These are phyloP conservation scores for Periophthalmodon schlosseri DNA, from an alignment of 2,113 vertebrate genomes.

Conservation along the genomic window DNA sequence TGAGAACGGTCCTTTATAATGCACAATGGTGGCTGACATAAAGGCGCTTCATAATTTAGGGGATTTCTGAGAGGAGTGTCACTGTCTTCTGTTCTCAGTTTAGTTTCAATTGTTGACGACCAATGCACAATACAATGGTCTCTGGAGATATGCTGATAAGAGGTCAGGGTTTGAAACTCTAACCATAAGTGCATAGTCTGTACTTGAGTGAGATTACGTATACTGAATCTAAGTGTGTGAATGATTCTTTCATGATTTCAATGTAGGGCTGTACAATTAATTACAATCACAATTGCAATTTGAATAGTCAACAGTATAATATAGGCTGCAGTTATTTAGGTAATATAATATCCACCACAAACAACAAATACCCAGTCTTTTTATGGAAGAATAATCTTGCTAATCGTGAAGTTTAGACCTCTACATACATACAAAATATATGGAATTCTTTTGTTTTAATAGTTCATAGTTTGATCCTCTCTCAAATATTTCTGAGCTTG, in stretches of 20 bases:
- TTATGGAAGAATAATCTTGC: neutral
- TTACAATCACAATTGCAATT: neutral
- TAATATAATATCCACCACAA: neutral
- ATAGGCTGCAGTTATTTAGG: neutral
- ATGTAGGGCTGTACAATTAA: neutral
- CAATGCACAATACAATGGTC: slow-evolving; percentile 51
- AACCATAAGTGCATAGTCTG: slow-evolving; percentile 50
- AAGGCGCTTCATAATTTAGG: slow-evolving; percentile 31
- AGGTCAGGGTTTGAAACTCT: slow-evolving; percentile 62
- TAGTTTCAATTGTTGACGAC: slow-evolving; percentile 48
- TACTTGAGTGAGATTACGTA: slow-evolving; percentile 28
- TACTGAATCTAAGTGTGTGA: slow-evolving; percentile 26
- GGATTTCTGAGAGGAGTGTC: slow-evolving; percentile 30
- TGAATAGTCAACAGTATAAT: neutral
- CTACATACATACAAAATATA: neutral
- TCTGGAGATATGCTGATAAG: slow-evolving; percentile 55
- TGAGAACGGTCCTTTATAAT: neutral
- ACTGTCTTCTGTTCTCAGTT: slow-evolving; percentile 50
- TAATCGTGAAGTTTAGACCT: neutral
- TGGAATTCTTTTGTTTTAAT: too few species aligned
- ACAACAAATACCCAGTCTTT: neutral
- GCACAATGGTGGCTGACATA: neutral
- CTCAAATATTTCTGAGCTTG: too few species aligned
- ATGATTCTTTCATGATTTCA: neutral
- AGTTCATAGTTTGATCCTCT: too few species aligned